These are phyloP conservation scores for Cololabis saira DNA, from an alignment of 2,113 vertebrate species.

Conservation along the genomic window DNA sequence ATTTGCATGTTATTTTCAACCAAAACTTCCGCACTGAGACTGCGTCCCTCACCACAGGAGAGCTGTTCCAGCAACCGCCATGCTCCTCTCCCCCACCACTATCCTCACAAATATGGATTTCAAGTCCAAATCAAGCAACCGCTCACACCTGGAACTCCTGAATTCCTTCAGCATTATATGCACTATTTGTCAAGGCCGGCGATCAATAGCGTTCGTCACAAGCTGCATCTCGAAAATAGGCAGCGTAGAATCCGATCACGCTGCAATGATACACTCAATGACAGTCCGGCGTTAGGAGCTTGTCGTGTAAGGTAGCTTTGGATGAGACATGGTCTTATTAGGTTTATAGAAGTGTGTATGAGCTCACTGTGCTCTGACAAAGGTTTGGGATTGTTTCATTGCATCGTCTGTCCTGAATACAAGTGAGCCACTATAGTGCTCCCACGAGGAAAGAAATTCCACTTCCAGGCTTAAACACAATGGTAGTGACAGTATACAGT, in stretches of 20 bases:
- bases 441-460: slow-evolving; percentile 55
- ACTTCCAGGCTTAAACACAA: slow-evolving; percentile 55
- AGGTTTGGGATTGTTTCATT: slow-evolving; percentile 56
- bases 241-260: slow-evolving; percentile 51
- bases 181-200: slow-evolving; percentile 44
- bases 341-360: slow-evolving; percentile 58
- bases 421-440: slow-evolving; percentile 53
- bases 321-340: slow-evolving; percentile 55
- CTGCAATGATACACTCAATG: slow-evolving; percentile 39
- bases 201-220: slow-evolving; percentile 60
- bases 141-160: slow-evolving; percentile 40
- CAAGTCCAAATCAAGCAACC: slow-evolving; percentile 24
- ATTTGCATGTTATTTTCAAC: slow-evolving; percentile 2
- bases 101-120: slow-evolving; percentile 41
- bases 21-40: not conserved
- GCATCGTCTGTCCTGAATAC: slow-evolving; percentile 51
- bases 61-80: not conserved
- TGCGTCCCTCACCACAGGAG: too few relatives aligned
- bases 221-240: slow-evolving; percentile 29
- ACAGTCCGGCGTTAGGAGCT: slow-evolving; percentile 50
- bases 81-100: not conserved
- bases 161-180: slow-evolving; percentile 49
- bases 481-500: slow-evolving; percentile 39
- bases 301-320: slow-evolving; percentile 38
- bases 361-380: slow-evolving; percentile 43